phyloP scores from a whole-genome alignment of 35 echinoderm and acorn worm species.

The Amphiura filiformis region DNA sequence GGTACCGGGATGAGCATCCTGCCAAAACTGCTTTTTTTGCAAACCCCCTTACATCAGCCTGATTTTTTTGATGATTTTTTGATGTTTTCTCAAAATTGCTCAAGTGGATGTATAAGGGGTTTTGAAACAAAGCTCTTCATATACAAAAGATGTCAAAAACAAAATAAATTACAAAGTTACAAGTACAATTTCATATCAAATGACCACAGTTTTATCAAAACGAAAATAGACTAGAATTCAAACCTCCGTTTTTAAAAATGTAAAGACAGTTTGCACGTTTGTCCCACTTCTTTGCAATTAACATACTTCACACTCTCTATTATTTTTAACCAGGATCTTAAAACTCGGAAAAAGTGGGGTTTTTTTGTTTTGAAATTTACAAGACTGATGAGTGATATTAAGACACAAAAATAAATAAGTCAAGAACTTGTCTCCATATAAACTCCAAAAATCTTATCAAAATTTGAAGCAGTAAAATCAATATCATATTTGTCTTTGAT shows the following conservation, averaged over 20 bases:
- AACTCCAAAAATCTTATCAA: not conserved
- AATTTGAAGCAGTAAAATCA: not conserved
- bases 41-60: no score
- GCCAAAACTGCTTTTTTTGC: no score
- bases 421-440: not conserved
- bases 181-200: no score
- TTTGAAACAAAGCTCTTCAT: no score
- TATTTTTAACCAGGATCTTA: not conserved
- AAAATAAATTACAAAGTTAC: no score
- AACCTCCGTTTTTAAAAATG: not conserved
- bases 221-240: not conserved
- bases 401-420: not conserved
- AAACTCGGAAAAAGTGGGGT: not conserved
- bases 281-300: not conserved
- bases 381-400: no score
- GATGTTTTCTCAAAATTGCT: no score
- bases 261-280: not conserved
- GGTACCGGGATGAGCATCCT: no score
- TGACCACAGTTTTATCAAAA: no score
- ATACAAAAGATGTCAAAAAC: no score
- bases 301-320: not conserved
- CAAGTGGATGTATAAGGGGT: no score
- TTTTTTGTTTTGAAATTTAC: not conserved
- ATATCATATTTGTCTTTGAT: not conserved
- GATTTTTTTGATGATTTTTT: no score